Percentiles rank a stretch among this genome's conserved stretches.
Conservation (phyloP, 1,140 invertebrate genomes). For the Callitettix versicolor region DNA sequence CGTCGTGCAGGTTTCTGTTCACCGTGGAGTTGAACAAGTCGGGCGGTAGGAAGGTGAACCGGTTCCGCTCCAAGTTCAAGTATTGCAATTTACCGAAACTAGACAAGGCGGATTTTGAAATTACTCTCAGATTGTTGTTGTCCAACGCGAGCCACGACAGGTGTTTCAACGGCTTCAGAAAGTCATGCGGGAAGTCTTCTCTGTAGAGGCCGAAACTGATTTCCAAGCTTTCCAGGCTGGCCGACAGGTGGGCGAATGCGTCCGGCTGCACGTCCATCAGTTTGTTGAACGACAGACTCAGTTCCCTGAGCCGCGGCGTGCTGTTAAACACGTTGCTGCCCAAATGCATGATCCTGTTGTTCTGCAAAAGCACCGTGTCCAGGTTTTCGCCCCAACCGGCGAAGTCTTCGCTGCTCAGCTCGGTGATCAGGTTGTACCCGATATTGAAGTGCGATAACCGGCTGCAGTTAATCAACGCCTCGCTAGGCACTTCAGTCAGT, state of each 20-base stretch:
- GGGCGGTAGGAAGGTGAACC: conserved; percentile 48
- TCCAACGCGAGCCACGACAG: conserved; percentile 78
- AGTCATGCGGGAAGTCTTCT: conserved; percentile 62
- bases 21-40: conserved; percentile 54
- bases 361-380: conserved; percentile 68
- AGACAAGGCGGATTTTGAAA: conserved; percentile 49
- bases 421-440: conserved; percentile 73
- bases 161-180: conserved; percentile 54
- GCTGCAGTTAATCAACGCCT: conserved; percentile 53
- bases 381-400: conserved; percentile 57
- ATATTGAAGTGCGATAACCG: conserved; percentile 71
- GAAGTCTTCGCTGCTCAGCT: conserved; percentile 63
- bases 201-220: conserved; percentile 72
- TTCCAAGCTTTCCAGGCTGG: conserved; percentile 67
- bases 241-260: conserved; percentile 60
- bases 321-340: conserved; percentile 58
- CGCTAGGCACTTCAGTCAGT: conserved; percentile 55
- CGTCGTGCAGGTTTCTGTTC: conserved; percentile 62
- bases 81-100: conserved; percentile 64
- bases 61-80: conserved; percentile 77
- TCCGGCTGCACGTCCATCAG: conserved; percentile 63
- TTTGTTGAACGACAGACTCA: conserved; percentile 82
- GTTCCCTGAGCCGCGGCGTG: conserved; percentile 60
- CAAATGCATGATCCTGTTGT: conserved; percentile 70
- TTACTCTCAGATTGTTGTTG: conserved; percentile 69